phyloP scores from a whole-genome alignment of 2,113 vertebrate genomes.

The Saccopteryx bilineata region DNA sequence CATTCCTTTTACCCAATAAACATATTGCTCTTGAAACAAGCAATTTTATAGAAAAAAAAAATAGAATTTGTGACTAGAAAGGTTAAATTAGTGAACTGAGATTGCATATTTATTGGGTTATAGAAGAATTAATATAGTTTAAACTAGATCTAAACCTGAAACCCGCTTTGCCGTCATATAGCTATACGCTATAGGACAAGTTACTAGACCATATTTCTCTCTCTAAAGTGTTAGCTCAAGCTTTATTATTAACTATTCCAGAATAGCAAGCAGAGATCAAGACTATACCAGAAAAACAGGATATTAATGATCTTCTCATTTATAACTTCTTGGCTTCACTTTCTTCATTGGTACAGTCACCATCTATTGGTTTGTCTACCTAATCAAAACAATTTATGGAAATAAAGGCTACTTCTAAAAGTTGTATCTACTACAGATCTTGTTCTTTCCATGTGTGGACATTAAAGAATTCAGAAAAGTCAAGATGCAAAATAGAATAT shows the following conservation, averaged over 20 bases:
- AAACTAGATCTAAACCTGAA: neutral
- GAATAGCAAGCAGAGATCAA: neutral
- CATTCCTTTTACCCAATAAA: neutral
- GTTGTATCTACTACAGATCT: neutral
- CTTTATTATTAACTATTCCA: neutral
- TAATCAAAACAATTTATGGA: neutral
- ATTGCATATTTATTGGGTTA: neutral
- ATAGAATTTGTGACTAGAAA: neutral
- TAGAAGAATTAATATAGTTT: neutral
- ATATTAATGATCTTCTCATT: neutral
- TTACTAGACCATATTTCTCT: neutral
- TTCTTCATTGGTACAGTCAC: neutral
- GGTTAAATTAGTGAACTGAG: neutral
- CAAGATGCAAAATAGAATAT: neutral
- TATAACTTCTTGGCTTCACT: neutral
- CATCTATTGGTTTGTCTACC: neutral
- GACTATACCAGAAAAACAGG: neutral
- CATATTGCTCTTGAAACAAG: neutral
- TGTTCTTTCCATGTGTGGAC: neutral
- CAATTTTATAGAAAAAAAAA: neutral
- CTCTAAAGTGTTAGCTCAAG: neutral
- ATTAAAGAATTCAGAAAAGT: neutral
- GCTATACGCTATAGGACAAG: neutral
- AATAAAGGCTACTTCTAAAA: neutral
- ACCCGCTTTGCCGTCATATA: neutral